Percentiles rank a stretch among this genome's conserved stretches.
phyloP scores from a whole-genome alignment of 2,888 invertebrate genomes.

The Coleophora flavipennella region DNA sequence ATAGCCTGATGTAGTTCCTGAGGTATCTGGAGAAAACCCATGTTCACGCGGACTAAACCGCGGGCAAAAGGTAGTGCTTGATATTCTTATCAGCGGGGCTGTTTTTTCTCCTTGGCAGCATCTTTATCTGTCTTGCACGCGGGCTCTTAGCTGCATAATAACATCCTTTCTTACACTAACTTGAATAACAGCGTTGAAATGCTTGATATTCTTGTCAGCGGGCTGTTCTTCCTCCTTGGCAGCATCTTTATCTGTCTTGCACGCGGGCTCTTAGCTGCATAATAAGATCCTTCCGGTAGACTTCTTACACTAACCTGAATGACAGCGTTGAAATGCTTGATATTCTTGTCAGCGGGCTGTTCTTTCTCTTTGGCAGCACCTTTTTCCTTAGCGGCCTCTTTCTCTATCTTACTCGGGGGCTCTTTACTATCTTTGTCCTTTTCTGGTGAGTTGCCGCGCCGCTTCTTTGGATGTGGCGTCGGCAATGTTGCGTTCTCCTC shows the following conservation, averaged over 20 bases:
- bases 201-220: slow-evolving; percentile 35
- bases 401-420: slow-evolving; percentile 22
- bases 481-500: slow-evolving; percentile 51
- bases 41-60: too few relatives aligned
- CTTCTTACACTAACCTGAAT: slow-evolving; percentile 30
- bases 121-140: slow-evolving; percentile 14
- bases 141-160: too few relatives aligned
- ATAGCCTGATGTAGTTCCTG: too few relatives aligned
- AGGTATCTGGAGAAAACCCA: too few relatives aligned
- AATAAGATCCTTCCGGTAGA: slow-evolving; percentile 16
- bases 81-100: slow-evolving; percentile 30
- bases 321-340: slow-evolving; percentile 43
- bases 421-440: slow-evolving; percentile 25
- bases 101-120: slow-evolving; percentile 22
- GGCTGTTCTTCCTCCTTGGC: slow-evolving; percentile 23
- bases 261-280: too few relatives aligned
- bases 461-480: slow-evolving; percentile 50
- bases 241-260: slow-evolving; percentile 12
- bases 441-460: slow-evolving; percentile 40
- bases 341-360: slow-evolving; percentile 28
- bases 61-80: too few relatives aligned
- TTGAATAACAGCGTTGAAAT: slow-evolving; percentile 45
- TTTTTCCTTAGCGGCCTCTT: too few relatives aligned
- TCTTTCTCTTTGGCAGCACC: slow-evolving; percentile 22
- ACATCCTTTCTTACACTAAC: slow-evolving; percentile 16